Base-by-base conservation (phyloP, 2,888 invertebrate species). In the Eristalis tenax region DNA sequence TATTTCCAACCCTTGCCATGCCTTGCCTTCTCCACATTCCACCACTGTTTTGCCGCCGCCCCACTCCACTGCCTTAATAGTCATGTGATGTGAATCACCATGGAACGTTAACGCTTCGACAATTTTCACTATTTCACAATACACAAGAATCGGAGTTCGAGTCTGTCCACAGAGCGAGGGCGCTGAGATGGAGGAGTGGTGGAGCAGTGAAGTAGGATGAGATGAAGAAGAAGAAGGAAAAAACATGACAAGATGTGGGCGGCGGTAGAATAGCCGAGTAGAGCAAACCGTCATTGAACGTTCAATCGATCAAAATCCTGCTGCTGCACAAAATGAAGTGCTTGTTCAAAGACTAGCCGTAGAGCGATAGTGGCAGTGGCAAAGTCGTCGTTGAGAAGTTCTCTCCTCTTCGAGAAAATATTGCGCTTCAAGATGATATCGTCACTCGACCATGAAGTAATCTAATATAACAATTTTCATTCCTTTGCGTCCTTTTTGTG, bases 361-460 rank as follows among this genome's bases (percentile, higher is more conserved):
- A 66, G 35, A 32, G 1, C 8, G 5, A 32, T 32, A 32, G 32
- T 32, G 32, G 32, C 32, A 38, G 32, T 26, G 40, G 22, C 70
- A 61, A 76, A 77, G 57, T 85, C 68, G 85, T 77, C 68, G 85
- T 69, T 74, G 76, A 70, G 65, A 18, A 28, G 69, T 74, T 59
- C 26, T 0, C 26, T 59, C 13, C 26, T 86, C 70, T 71, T 82
- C 28, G 78, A 86, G 82, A 76, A 86, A 86, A 83, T 86, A 86
- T 83, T 83, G 75, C 83, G 86, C 75, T 83, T 83, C 78, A 86
- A 86, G 86, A 86, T 86, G 86, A 86, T 86, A 86, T 83, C 86
- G 86, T 83, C 86, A 86, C 78, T 86, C 86, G 86, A 86, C 86
- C 86, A 86, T 86, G 83, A 86, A 86, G 86, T 86, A 86, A 86